Conservation (phyloP, 2,888 invertebrate species). For the Synergus umbraculus region DNA sequence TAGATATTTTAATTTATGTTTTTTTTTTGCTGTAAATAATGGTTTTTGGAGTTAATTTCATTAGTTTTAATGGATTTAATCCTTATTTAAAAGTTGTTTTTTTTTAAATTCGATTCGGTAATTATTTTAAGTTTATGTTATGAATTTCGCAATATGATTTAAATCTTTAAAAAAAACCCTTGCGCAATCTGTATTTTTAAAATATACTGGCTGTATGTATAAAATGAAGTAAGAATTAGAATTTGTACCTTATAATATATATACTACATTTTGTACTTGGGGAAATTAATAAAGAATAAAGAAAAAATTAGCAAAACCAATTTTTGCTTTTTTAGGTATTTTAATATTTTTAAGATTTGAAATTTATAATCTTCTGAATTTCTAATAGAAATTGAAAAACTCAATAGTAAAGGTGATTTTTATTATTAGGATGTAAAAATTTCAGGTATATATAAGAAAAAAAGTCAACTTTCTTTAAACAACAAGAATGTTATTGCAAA, state of each 20-base stretch:
- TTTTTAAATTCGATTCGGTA: not conserved
- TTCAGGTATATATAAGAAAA: not conserved
- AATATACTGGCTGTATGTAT: no score
- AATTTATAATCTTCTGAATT: no score
- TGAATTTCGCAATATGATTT: not conserved
- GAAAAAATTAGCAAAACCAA: not conserved
- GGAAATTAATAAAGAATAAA: not conserved
- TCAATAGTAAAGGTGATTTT: no score
- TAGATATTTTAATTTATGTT: not conserved
- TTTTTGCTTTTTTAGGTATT: no score
- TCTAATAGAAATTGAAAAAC: no score
- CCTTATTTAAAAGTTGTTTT: not conserved
- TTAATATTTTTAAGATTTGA: no score
- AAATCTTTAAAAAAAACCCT: no score
- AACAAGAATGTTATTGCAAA: slow-evolving; percentile 67
- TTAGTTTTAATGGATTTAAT: not conserved
- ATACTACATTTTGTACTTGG: not conserved
- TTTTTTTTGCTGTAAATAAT: not conserved
- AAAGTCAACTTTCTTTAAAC: slow-evolving; percentile 1
- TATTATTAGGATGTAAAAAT: no score
- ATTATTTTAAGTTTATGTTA: not conserved
- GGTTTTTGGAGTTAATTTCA: not conserved
- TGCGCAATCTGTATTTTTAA: no score
- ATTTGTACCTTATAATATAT: not conserved
- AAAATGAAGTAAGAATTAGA: no score